phyloP scores from a whole-genome alignment of 2,113 vertebrate species.

The Grus americana region DNA sequence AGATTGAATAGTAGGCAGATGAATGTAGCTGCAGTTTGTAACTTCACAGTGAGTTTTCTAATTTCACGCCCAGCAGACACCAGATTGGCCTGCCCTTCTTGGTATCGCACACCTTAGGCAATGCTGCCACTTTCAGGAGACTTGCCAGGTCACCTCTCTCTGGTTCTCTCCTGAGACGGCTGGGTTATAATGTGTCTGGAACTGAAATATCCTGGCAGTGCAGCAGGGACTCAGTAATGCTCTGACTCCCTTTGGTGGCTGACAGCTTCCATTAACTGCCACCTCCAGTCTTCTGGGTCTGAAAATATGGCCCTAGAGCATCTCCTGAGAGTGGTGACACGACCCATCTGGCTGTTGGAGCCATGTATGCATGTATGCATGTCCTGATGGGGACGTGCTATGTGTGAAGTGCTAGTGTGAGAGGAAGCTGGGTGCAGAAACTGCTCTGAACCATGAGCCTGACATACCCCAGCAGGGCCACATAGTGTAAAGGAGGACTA shows the following conservation, averaged over 20 bases:
- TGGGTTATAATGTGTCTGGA: background rate
- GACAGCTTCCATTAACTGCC: background rate
- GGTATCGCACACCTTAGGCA: background rate
- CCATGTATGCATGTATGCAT: rapidly evolving
- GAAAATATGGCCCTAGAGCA: background rate
- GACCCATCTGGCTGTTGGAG: background rate
- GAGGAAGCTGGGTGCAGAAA: background rate
- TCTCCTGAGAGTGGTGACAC: background rate
- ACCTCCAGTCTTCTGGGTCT: too few species aligned
- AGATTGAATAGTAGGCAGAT: rapidly evolving
- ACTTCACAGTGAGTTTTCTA: rapidly evolving
- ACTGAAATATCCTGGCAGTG: background rate
- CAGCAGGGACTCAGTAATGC: background rate
- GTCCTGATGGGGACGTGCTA: background rate
- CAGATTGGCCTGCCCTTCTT: background rate
- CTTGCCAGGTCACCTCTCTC: background rate
- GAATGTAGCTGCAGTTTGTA: background rate
- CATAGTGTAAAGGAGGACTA: background rate
- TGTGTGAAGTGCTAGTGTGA: background rate
- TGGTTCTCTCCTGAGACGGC: background rate
- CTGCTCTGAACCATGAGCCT: background rate
- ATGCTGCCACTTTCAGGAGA: background rate
- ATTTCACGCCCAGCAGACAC: background rate
- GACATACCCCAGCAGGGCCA: background rate
- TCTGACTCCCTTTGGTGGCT: background rate